phyloP scores from a whole-genome alignment of 2,888 invertebrate species.

The Tipula lateralis region DNA sequence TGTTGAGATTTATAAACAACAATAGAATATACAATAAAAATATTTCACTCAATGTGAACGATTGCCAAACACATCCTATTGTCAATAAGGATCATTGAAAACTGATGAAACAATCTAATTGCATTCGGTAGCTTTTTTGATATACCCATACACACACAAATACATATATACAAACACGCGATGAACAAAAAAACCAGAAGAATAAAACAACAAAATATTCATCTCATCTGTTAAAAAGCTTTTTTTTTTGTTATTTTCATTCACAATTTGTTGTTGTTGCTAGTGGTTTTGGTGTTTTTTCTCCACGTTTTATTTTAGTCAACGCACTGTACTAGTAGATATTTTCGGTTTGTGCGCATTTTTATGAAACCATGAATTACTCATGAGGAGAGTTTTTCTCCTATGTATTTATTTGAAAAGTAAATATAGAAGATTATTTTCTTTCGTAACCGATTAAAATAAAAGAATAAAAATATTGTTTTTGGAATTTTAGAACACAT shows the following conservation, averaged over 20 bases:
- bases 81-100: conserved; percentile 26
- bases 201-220: neutral
- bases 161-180: neutral
- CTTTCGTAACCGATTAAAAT: neutral
- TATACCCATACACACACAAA: neutral
- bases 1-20: neutral
- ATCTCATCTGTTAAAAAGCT: neutral
- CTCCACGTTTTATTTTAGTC: neutral
- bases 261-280: neutral
- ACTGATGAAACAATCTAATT: conserved; percentile 25
- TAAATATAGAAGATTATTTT: neutral
- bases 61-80: neutral
- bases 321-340: neutral
- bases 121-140: neutral
- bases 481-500: neutral
- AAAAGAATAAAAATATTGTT: neutral
- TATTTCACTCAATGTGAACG: neutral
- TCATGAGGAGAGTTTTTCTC: neutral
- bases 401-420: neutral
- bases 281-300: neutral
- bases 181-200: neutral
- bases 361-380: neutral
- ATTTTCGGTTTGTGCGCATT: neutral
- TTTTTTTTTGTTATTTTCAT: neutral
- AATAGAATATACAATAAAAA: neutral